Evolutionary conservation across 2,113 vertebrate species (phyloP).

Genomic region (Python bivittatus): DNA sequence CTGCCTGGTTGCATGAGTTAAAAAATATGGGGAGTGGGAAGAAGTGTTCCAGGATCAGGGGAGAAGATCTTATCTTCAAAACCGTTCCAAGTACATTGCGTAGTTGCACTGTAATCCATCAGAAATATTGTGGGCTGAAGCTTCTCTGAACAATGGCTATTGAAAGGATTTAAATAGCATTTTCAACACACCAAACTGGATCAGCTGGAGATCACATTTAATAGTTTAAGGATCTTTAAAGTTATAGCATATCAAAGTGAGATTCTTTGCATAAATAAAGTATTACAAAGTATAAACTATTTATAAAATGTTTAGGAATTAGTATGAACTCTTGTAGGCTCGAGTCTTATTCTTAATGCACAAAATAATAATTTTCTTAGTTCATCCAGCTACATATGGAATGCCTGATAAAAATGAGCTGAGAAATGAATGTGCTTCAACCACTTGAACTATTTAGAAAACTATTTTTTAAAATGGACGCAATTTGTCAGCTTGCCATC

Average conservation of each 20-base stretch:
- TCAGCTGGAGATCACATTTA: neutral
- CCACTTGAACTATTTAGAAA: neutral
- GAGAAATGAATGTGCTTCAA: neutral
- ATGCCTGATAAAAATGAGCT: neutral
- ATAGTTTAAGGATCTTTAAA: neutral
- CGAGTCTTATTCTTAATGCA: neutral
- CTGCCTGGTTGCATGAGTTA: neutral
- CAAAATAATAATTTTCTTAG: neutral
- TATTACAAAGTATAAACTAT: neutral
- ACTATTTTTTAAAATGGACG: neutral
- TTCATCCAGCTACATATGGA: neutral
- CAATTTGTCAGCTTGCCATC: neutral
- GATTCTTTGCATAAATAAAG: neutral
- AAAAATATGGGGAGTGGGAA: neutral
- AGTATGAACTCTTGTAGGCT: neutral
- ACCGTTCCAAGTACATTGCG: neutral
- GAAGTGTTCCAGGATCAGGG: no score
- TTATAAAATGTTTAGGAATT: neutral
- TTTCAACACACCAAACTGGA: neutral
- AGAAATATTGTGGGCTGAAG: neutral
- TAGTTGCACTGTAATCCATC: neutral
- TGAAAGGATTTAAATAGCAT: neutral
- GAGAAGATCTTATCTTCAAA: neutral
- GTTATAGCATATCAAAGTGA: neutral
- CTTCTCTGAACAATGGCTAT: neutral